phyloP scores from a whole-genome alignment of 2,797 vertebrate genomes.

The Paedocypris micromegethes region DNA sequence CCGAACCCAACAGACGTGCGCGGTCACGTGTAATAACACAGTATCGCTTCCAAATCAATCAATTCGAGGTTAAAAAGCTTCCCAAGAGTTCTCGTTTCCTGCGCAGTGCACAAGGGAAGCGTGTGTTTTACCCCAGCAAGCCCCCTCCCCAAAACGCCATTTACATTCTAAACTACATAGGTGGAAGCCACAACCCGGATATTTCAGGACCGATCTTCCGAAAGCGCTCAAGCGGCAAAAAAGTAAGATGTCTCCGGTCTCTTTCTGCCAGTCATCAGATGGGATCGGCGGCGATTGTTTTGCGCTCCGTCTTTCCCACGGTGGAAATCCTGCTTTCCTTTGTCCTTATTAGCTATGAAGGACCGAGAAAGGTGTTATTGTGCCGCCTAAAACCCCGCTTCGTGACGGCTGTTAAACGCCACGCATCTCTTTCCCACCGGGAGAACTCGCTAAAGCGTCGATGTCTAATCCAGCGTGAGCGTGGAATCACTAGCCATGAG shows the following conservation, averaged over 20 bases:
- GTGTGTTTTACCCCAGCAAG: slow-evolving; percentile 1
- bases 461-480: not conserved
- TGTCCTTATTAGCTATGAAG: slow-evolving; percentile 19
- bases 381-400: not conserved
- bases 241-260: slow-evolving; percentile 15
- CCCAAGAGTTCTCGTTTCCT: not conserved
- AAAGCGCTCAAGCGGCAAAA: slow-evolving; percentile 1
- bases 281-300: slow-evolving; percentile 45
- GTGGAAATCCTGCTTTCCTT: slow-evolving; percentile 17
- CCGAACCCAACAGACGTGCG: too few relatives aligned
- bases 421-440: slow-evolving; percentile 15
- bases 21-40: too few relatives aligned
- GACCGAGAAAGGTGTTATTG: not conserved
- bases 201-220: not conserved
- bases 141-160: slow-evolving; percentile 10
- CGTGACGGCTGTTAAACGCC: slow-evolving; percentile 4
- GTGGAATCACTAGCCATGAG: not conserved
- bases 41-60: too few relatives aligned
- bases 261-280: slow-evolving; percentile 9
- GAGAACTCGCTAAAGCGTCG: slow-evolving; percentile 3
- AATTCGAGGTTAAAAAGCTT: too few relatives aligned
- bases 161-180: slow-evolving; percentile 7
- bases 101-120: not conserved
- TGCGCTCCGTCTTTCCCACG: slow-evolving; percentile 36
- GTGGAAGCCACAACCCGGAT: not conserved